Evolutionary conservation across 35 echinoderm and acorn worm genomes (phyloP), one percentile per base, ranked within the genome.

Genomic region (Ophiothrix spiculata): DNA sequence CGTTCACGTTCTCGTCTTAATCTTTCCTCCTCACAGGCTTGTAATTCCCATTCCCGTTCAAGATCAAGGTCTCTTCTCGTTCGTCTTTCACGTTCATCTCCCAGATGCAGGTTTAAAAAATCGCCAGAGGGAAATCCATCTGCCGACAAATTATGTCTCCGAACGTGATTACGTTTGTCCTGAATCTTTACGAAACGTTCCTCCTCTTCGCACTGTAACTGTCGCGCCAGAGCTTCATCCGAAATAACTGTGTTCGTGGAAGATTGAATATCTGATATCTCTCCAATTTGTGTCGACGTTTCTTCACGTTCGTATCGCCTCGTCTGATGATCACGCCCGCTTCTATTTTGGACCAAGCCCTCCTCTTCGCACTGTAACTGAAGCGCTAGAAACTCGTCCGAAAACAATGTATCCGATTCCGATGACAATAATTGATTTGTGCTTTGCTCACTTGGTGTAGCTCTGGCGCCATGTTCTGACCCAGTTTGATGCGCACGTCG

Each of bases 131-230:
- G 60, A 4, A n/a, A n/a, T 15, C 16, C 10, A 28, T 69, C 25
- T 69, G 60, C 60, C 25, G 60, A 54, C n/a, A n/a, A n/a, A 54
- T 21, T 54, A 54, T 54, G 45, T 54, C 21, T 21, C 8, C 45
- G 21, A 54, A 54, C 60, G 29, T 25, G 6, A 10, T 25, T 25
- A 15, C 25, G 60, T 69, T 69, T 28, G 60, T 28, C 1, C 1
- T 69, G 16, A 69, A 25, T 6, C 23, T 69, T 15, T 25, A 69
- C 23, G 16, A 69, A 69, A 69, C 60, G 4, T 28, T n/a, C 25
- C 60, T 69, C 60, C 60, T 69, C 60, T 69, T 69, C 60, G 29
- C 60, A 28, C 60, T 69, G 60, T 69, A 69, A n/a, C 25, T 69
- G 4, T 25, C 4, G 60, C 3, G 60, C 60, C 29, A 69, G 60